Evolutionary conservation across 2,113 vertebrate species (phyloP), one percentile per base, ranked within the genome.

Genomic region (Triplophysa dalaica): DNA sequence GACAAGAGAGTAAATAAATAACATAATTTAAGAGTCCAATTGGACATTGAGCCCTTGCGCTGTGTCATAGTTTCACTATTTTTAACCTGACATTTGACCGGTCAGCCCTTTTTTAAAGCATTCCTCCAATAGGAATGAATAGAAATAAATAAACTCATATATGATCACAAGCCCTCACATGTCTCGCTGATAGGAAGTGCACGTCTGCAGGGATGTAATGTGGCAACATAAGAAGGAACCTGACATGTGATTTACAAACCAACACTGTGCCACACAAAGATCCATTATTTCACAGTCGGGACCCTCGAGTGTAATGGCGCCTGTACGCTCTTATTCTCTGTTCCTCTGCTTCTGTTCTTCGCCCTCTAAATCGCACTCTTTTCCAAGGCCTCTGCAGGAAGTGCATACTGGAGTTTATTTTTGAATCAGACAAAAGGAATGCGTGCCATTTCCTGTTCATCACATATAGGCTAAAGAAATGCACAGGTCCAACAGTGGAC

Each of bases 381-480:
- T 38, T 82, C 83, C 84, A 85, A 78, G 81, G 74, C 86, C 89
- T 77, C 66, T 65, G 72, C 68, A 85, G 86, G 85, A 91, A 90
- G 85, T 80, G 68, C 85, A 85, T 87, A 88, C 87, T 90, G 75
- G 84, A 84, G 93, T 92, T 93, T 94, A 92, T 93, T 93, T 93
- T 94, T 90, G 90, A 94, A 92, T 89, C 82, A 70, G 89, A 84
- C 89, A 88, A 88, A 91, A 93, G 91, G 92, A 94, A 92, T 89
- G 92, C 87, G 85, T 93, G 91, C 92, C 89, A 93, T 94, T 95
- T 94, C 93, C 93, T 93, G 93, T 91, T 91, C 83, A 89, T 90
- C 86, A 87, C 74, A 73, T 75, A 88, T 86, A 38, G 33, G 33
- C 33, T 38, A 87, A 90, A 77, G 50, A 86, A 84, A 90, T 89